Base-by-base conservation (phyloP, 2,797 vertebrate species). In the Gobio occitaniae region DNA sequence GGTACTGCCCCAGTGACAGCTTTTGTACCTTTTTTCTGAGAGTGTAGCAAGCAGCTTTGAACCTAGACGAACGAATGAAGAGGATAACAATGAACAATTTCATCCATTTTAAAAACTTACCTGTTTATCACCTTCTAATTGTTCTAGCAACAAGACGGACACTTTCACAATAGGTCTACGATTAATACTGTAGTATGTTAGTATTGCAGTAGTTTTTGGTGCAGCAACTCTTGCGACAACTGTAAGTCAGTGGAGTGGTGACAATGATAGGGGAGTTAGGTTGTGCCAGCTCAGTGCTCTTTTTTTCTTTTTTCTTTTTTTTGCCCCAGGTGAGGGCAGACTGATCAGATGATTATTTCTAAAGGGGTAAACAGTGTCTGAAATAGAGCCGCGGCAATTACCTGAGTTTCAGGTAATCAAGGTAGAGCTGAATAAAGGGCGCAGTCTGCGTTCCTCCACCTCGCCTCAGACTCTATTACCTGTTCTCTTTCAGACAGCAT, bases 331-430 rank as follows among this genome's bases (percentile, higher is more conserved):
- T 78, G 84, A 87, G 92, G 92, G 94, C 86, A 92, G 94, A 90
- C 94, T 95, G 95, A 97, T 95, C 94, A 93, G 95, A 96, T 95
- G 96, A 96, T 96, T 96, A 94, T 94, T 96, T 96, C 95, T 94
- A 92, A 93, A 93, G 94, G 95, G 96, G 96, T 87, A 87, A 86
- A 84, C 96, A 94, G 94, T 93, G 93, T 94, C 92, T 97, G 96
- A 97, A 97, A 98, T 95, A 95, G 80, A 95, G 96, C 95, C 94
- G 93, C 90, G 89, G 84, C 90, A 76, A 86, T 87, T 87, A 90
- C 86, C 91, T 86, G 88, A 83, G 93, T 93, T 96, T 94, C 94
- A 92, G 96, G 96, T 96, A 97, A 97, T 96, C 95, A 95, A 95
- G 96, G 95, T 94, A 87, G 81, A 94, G 93, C 94, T 91, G 92